Percentiles rank a stretch among this genome's conserved stretches.
These are phyloP conservation scores for Odontomachus brunneus DNA, from an alignment of 1,140 invertebrate genomes.

Conservation along the genomic window DNA sequence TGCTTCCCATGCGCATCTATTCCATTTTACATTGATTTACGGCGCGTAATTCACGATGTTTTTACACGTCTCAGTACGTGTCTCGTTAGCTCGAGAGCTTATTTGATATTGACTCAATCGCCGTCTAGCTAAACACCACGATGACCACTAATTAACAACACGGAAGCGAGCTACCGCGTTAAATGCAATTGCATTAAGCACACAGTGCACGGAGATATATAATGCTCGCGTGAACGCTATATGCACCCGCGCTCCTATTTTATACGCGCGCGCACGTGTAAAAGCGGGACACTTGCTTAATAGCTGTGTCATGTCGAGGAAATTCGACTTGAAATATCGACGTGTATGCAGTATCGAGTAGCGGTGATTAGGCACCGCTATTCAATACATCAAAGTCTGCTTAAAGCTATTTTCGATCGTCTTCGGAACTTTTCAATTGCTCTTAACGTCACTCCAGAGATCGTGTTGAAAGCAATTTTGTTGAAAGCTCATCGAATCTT, in stretches of 20 bases:
- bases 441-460: too few species aligned
- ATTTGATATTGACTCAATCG: constrained; percentile 45
- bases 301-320: constrained; percentile 21
- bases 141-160: constrained; percentile 73
- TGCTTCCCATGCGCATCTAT: not conserved
- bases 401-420: too few species aligned
- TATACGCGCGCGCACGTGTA: not conserved
- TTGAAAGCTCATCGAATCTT: too few species aligned
- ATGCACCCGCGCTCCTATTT: constrained; percentile 27
- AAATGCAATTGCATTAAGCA: constrained; percentile 72
- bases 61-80: not conserved
- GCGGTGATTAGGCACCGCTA: not conserved
- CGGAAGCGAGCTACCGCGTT: constrained; percentile 73
- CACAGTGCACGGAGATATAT: constrained; percentile 46
- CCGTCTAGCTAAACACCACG: constrained; percentile 49
- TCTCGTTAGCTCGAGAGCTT: constrained; percentile 7
- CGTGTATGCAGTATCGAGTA: not conserved
- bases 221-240: not conserved
- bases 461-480: too few species aligned
- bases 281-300: constrained; percentile 5
- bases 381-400: not conserved
- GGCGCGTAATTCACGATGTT: constrained; percentile 28
- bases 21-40: constrained; percentile 16
- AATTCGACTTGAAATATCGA: constrained; percentile 15
- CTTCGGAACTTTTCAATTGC: too few species aligned